phyloP scores from a whole-genome alignment of 2,113 vertebrate genomes.

The Cynopterus brachyotis region DNA sequence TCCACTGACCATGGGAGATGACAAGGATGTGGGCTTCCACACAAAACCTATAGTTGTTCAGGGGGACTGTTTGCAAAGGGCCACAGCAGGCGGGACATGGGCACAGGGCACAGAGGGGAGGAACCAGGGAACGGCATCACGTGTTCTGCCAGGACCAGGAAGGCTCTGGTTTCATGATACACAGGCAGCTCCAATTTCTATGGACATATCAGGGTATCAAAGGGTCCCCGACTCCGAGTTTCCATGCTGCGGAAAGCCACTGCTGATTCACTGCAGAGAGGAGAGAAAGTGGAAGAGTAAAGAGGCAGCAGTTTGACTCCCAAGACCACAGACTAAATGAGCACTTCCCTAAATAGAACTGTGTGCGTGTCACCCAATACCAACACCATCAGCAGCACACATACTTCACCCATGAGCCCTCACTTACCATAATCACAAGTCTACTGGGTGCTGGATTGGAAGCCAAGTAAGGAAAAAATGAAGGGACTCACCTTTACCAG shows the following conservation, averaged over 20 bases:
- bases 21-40: neutral
- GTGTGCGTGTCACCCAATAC: neutral
- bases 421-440: neutral
- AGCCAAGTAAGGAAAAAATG: too few species aligned
- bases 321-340: neutral
- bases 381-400: neutral
- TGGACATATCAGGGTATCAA: neutral
- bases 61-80: neutral
- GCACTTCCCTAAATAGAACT: conserved; percentile 36
- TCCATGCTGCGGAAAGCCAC: neutral
- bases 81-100: neutral
- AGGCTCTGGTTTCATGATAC: neutral
- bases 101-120: neutral
- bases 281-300: conserved; percentile 48
- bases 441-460: neutral
- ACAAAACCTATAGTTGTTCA: accelerated
- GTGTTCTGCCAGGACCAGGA: neutral
- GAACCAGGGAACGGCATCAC: neutral
- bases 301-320: neutral
- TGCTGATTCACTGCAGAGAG: neutral
- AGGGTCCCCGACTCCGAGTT: neutral
- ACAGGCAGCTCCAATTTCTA: neutral
- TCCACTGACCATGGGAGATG: neutral
- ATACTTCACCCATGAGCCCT: neutral
- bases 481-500: neutral